Evolutionary conservation across 2,113 vertebrate species (phyloP).

Genomic region (Malurus elegans): DNA sequence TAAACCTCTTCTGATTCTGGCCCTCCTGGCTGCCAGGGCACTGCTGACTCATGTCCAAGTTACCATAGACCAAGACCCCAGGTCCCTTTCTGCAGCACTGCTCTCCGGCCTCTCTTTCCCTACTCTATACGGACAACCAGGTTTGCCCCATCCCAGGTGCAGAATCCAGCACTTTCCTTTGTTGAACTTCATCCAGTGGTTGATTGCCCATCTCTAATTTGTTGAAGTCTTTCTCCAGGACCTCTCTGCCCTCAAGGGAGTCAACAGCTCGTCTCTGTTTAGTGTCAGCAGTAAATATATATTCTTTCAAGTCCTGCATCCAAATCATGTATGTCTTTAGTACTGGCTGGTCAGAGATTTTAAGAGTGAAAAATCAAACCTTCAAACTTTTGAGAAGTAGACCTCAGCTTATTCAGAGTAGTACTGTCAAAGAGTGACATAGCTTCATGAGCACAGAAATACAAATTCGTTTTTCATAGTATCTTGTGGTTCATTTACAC

Average conservation of each 20-base stretch:
- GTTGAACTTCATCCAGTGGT: background rate
- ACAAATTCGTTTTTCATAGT: background rate
- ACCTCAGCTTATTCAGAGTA: background rate
- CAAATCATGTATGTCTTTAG: background rate
- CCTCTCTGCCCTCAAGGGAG: background rate
- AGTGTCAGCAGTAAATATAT: background rate
- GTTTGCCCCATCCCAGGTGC: background rate
- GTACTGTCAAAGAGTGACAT: background rate
- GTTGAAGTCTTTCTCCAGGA: background rate
- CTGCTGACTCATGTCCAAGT: background rate
- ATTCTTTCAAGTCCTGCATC: background rate
- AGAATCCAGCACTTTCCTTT: background rate
- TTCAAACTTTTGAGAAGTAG: background rate
- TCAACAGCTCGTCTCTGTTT: background rate
- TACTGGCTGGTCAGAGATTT: background rate
- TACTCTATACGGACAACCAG: background rate
- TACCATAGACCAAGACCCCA: accelerated
- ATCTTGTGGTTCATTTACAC: background rate
- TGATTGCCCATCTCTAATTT: background rate
- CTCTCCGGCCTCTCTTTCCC: background rate
- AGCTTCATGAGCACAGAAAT: background rate
- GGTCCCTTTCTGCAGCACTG: background rate
- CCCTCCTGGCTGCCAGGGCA: background rate
- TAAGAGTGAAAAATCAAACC: background rate
- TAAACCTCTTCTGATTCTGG: accelerated